These are phyloP conservation scores for Cliona cf. orientalis DNA, from an alignment of 37 sponge, comb jelly and placozoan species.

Conservation along the genomic window DNA sequence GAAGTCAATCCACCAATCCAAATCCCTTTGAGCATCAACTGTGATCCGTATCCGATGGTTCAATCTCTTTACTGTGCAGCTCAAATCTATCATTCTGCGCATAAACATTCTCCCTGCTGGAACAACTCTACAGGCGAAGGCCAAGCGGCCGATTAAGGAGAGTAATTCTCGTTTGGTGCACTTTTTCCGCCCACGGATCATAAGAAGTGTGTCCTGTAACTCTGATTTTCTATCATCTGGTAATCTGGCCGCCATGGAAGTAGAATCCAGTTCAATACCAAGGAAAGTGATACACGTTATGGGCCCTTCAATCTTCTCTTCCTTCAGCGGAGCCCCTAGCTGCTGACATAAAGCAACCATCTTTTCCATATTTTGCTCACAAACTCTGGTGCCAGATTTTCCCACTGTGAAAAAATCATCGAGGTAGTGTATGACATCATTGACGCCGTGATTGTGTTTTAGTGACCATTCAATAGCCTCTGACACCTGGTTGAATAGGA, in stretches of 20 bases:
- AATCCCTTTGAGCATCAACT: slow-evolving; percentile 3
- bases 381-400: neutral
- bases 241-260: too few relatives aligned
- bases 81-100: slow-evolving; percentile 28
- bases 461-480: slow-evolving; percentile 7
- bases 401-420: slow-evolving; percentile 42
- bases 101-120: slow-evolving; percentile 26
- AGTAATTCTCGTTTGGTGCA: slow-evolving; percentile 39
- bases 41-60: slow-evolving; percentile 20
- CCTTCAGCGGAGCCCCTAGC: slow-evolving; percentile 16
- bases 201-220: too few relatives aligned
- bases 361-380: neutral
- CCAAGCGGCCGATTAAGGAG: slow-evolving; percentile 27
- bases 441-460: slow-evolving; percentile 1
- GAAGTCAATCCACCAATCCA: slow-evolving; percentile 28
- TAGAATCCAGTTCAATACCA: too few relatives aligned
- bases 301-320: slow-evolving; percentile 16
- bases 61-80: neutral
- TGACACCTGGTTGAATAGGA: slow-evolving; percentile 48
- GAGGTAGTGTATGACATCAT: slow-evolving; percentile 21
- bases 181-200: too few relatives aligned
- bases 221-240: too few relatives aligned
- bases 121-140: slow-evolving; percentile 26
- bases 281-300: too few relatives aligned
- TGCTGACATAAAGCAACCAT: neutral